Evolutionary conservation across 2,113 vertebrate genomes (phyloP).

Genomic region (Platichthys flesus): DNA sequence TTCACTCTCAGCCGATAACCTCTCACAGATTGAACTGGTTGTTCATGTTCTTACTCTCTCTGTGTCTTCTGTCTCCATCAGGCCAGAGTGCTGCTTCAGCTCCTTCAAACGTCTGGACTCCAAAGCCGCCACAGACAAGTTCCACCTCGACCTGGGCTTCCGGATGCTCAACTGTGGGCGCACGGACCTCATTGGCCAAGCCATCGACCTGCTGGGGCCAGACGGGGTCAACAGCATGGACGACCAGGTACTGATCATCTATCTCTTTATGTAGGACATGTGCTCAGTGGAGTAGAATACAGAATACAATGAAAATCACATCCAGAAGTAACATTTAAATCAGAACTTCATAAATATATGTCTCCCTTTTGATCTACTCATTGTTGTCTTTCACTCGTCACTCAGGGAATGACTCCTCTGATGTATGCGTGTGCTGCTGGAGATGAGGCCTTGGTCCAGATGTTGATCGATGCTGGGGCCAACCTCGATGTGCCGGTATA

Average conservation of each 20-base stretch:
- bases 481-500: constrained; percentile 87
- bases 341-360: neutral
- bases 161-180: constrained; percentile 98
- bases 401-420: constrained; percentile 94
- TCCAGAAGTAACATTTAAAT: neutral
- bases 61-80: constrained; percentile 60
- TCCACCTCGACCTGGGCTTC: constrained; percentile 96
- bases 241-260: constrained; percentile 87
- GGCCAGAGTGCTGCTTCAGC: constrained; percentile 95
- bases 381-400: neutral
- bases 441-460: constrained; percentile 98
- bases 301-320: neutral
- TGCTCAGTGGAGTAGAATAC: constrained; percentile 1
- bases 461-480: constrained; percentile 95
- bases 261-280: neutral
- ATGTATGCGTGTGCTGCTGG: constrained; percentile 98
- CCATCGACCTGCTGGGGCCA: constrained; percentile 89
- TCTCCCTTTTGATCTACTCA: constrained; percentile 6
- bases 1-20: neutral
- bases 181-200: constrained; percentile 95
- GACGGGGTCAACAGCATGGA: constrained; percentile 98
- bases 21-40: neutral
- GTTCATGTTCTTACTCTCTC: neutral
- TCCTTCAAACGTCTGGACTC: constrained; percentile 96
- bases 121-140: constrained; percentile 92